Conservation (phyloP, 1,140 invertebrate species). For the Campodea augens region DNA sequence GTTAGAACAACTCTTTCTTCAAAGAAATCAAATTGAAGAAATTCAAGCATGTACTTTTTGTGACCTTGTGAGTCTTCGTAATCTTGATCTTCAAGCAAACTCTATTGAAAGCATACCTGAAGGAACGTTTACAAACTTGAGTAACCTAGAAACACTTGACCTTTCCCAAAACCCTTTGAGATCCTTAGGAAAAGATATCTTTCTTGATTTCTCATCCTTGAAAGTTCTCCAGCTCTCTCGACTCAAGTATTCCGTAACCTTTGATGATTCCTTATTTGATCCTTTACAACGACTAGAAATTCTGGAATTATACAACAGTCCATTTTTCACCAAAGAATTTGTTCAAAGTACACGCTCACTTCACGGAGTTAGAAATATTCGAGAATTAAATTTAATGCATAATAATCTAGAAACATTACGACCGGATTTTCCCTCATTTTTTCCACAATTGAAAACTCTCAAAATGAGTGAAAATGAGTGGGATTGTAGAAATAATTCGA, state of each 20-base stretch:
- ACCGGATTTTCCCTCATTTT: slow-evolving; percentile 41
- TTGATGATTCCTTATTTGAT: slow-evolving; percentile 23
- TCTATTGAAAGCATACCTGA: slow-evolving; percentile 21
- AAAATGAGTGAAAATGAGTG: slow-evolving; percentile 27
- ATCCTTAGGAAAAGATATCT: slow-evolving; percentile 38
- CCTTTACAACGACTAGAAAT: slow-evolving; percentile 43
- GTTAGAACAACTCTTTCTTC: slow-evolving; percentile 45
- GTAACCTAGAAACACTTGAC: slow-evolving; percentile 36
- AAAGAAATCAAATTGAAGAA: slow-evolving; percentile 40
- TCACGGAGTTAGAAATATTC: slow-evolving; percentile 41
- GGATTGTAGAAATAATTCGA: slow-evolving; percentile 18
- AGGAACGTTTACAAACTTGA: slow-evolving; percentile 22
- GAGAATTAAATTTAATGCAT: slow-evolving; percentile 44
- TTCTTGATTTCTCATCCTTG: slow-evolving; percentile 41
- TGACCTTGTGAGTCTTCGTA: slow-evolving; percentile 37
- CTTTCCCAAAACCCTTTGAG: slow-evolving; percentile 56
- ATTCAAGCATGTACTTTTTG: slow-evolving; percentile 44
- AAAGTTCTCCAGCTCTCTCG: slow-evolving; percentile 43
- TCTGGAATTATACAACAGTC: slow-evolving; percentile 52
- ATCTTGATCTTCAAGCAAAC: slow-evolving; percentile 26
- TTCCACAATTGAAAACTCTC: slow-evolving; percentile 37
- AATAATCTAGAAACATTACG: slow-evolving; percentile 39
- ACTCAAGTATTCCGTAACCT: slow-evolving; percentile 32
- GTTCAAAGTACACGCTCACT: slow-evolving; percentile 46
- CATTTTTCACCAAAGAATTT: slow-evolving; percentile 41